phyloP scores from a whole-genome alignment of 2,888 invertebrate genomes.

The Parelbella ahira region DNA sequence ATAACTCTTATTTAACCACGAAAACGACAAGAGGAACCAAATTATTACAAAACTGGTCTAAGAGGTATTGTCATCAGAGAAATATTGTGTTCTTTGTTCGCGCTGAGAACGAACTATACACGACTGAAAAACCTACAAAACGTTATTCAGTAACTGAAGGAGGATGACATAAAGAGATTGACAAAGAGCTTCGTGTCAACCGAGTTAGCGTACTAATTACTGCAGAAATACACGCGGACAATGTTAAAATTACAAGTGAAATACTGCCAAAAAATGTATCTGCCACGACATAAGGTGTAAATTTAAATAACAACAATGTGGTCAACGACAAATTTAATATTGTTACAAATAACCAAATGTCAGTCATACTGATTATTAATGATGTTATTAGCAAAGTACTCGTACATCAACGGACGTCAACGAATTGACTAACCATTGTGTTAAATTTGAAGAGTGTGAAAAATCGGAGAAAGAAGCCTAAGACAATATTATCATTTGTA shows the following conservation, averaged over 20 bases:
- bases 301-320: conserved; percentile 27
- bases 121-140: conserved; percentile 52
- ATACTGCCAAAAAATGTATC: conserved; percentile 27
- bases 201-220: conserved; percentile 58
- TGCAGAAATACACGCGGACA: conserved; percentile 41
- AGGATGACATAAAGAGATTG: conserved; percentile 44
- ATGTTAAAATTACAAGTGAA: conserved; percentile 32
- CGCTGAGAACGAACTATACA: conserved; percentile 41
- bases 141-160: conserved; percentile 44
- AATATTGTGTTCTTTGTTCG: conserved; percentile 45
- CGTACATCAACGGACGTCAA: conserved; percentile 44
- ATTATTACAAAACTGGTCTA: conserved; percentile 37
- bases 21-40: conserved; percentile 18
- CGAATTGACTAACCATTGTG: conserved; percentile 34
- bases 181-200: conserved; percentile 53
- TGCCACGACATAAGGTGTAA: conserved; percentile 32
- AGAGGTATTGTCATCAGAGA: conserved; percentile 38
- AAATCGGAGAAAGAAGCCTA: conserved; percentile 34
- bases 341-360: too few relatives aligned
- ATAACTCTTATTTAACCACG: conserved; percentile 16
- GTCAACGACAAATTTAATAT: conserved; percentile 17
- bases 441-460: conserved; percentile 38
- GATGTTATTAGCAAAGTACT: conserved; percentile 49
- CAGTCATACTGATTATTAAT: conserved; percentile 40
- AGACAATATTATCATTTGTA: conserved; percentile 43